These are phyloP conservation scores for Sturnira hondurensis DNA, from an alignment of 2,113 vertebrate genomes.

Conservation along the genomic window DNA sequence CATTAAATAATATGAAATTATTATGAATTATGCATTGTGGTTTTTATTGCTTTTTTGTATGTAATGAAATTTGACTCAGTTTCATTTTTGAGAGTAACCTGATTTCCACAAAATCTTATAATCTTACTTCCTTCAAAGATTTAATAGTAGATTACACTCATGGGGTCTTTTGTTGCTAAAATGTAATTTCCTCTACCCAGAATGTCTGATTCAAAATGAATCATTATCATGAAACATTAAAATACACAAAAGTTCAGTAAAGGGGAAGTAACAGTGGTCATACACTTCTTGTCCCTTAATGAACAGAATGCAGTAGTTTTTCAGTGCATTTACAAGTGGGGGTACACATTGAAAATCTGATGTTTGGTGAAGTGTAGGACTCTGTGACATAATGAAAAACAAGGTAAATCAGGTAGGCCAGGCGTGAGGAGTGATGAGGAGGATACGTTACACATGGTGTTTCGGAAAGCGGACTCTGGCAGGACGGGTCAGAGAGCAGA, in stretches of 20 bases:
- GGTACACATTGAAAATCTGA: neutral
- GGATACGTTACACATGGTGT: neutral
- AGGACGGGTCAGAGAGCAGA: neutral
- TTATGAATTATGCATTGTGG: slow-evolving; percentile 24
- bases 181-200: slow-evolving; percentile 39
- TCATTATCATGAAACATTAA: slow-evolving; percentile 22
- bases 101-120: slow-evolving; percentile 44
- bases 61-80: neutral
- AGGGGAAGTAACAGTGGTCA: neutral
- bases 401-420: neutral
- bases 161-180: slow-evolving; percentile 36
- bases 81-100: slow-evolving; percentile 41
- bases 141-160: slow-evolving; percentile 27
- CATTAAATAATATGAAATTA: slow-evolving; percentile 19
- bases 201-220: slow-evolving; percentile 26
- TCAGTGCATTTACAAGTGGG: neutral
- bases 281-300: neutral
- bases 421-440: too few relatives aligned
- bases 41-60: slow-evolving; percentile 31
- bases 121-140: slow-evolving; percentile 29
- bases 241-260: neutral
- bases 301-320: slow-evolving; percentile 4
- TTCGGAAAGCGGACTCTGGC: neutral
- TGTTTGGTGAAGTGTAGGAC: neutral
- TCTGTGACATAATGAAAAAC: neutral